Conservation (phyloP, 2,797 vertebrate genomes). For the Nasua narica region DNA sequence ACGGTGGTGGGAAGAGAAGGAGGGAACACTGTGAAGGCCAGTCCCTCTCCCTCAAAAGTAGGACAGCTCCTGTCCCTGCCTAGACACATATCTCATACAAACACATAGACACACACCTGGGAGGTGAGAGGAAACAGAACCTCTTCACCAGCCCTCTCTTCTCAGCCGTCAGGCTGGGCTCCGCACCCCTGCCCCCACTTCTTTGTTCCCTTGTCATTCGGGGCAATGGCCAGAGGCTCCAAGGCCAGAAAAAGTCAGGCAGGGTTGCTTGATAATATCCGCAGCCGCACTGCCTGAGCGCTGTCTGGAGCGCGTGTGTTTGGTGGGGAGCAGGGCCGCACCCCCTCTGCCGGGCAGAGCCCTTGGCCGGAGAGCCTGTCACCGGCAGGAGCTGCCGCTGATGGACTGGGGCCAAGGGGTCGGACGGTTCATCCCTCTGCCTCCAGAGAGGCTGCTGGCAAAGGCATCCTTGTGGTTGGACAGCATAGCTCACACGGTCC, state of each 20-base stretch:
- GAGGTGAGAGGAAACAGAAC: background rate
- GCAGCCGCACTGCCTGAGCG: background rate
- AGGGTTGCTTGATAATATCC: conserved; percentile 22
- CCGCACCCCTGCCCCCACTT: rapidly evolving
- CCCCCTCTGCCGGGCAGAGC: background rate
- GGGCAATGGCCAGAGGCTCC: background rate
- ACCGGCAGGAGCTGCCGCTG: background rate
- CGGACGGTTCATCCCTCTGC: background rate
- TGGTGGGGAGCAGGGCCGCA: background rate
- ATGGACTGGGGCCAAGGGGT: background rate
- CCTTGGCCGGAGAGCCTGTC: background rate
- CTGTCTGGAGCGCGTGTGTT: background rate
- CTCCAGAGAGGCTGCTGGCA: background rate
- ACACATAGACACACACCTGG: background rate
- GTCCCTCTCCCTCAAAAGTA: background rate
- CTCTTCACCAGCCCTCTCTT: background rate
- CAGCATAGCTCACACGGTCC: background rate
- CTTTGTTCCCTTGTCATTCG: background rate
- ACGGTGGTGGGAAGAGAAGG: background rate
- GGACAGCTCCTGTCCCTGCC: background rate
- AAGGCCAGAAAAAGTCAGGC: background rate
- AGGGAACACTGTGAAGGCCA: background rate
- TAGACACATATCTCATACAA: background rate
- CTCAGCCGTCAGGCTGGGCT: background rate
- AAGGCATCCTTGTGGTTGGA: background rate